These are phyloP conservation scores for Ictalurus furcatus DNA, from an alignment of 2,113 vertebrate species.

Conservation along the genomic window DNA sequence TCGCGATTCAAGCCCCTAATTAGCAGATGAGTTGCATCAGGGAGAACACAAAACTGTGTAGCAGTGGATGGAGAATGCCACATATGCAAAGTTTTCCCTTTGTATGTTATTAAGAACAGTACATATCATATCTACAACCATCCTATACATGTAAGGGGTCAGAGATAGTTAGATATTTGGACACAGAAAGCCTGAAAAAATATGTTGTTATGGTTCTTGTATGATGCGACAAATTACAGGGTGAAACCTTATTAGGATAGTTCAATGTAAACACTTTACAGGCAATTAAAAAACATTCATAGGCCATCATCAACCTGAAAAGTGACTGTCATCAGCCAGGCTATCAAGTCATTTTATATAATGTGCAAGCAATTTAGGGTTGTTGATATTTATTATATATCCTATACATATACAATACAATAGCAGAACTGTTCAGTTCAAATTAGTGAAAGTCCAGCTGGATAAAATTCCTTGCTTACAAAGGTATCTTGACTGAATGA, in stretches of 20 bases:
- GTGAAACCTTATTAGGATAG: neutral
- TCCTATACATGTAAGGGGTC: neutral
- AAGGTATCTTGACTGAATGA: neutral
- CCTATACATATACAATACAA: neutral
- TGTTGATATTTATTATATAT: neutral
- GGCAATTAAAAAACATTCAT: neutral
- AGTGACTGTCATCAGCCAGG: neutral
- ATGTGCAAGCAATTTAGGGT: neutral
- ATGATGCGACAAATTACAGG: neutral
- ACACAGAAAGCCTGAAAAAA: neutral
- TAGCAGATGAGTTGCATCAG: constrained; percentile 20
- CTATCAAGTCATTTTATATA: neutral
- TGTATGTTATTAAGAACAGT: neutral
- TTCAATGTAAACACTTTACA: neutral
- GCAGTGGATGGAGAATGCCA: neutral
- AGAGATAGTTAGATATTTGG: neutral
- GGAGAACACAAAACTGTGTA: neutral
- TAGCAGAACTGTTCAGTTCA: neutral
- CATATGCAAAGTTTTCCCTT: neutral
- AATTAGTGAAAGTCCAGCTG: neutral
- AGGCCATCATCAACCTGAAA: neutral
- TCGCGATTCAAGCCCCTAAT: constrained; percentile 6
- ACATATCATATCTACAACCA: neutral
- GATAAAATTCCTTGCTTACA: neutral
- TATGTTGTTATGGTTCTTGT: neutral